phyloP scores from a whole-genome alignment of 2,888 invertebrate species.

The Netelia melanura region DNA sequence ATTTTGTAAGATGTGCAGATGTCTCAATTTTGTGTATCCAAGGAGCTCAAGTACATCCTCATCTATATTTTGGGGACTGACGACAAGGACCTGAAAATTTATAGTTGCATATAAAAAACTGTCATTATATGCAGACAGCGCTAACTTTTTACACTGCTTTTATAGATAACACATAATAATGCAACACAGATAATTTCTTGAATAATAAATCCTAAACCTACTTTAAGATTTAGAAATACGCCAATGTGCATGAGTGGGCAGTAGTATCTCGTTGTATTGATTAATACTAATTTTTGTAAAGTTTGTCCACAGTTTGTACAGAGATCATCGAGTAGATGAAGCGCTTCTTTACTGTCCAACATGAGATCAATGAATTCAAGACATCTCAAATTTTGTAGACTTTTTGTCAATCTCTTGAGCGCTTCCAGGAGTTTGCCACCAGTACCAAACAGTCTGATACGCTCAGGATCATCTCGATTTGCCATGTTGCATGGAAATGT shows the following conservation, averaged over 20 bases:
- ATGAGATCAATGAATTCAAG: constrained; percentile 91
- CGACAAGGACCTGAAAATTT: constrained; percentile 86
- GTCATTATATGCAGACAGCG: not conserved
- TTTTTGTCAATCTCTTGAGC: constrained; percentile 89
- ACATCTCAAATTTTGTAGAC: constrained; percentile 88
- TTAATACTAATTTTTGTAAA: constrained; percentile 88
- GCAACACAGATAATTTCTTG: too few relatives aligned
- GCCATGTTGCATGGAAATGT: constrained; percentile 92
- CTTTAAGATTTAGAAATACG: constrained; percentile 90
- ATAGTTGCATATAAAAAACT: constrained; percentile 37
- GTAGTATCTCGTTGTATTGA: constrained; percentile 90
- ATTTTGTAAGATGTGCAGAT: constrained; percentile 92
- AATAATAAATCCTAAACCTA: constrained; percentile 76
- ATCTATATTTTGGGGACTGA: constrained; percentile 91
- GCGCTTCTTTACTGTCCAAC: constrained; percentile 90
- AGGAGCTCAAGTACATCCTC: constrained; percentile 90
- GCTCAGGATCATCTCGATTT: constrained; percentile 87
- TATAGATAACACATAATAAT: too few relatives aligned
- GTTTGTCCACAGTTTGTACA: constrained; percentile 88
- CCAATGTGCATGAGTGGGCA: constrained; percentile 91
- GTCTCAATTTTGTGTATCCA: constrained; percentile 88
- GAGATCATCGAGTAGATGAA: constrained; percentile 90
- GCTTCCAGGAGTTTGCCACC: constrained; percentile 90
- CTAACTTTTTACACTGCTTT: too few relatives aligned
- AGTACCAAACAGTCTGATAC: constrained; percentile 90